phyloP scores from a whole-genome alignment of 2,797 vertebrate genomes.

The Epinephelus coioides region DNA sequence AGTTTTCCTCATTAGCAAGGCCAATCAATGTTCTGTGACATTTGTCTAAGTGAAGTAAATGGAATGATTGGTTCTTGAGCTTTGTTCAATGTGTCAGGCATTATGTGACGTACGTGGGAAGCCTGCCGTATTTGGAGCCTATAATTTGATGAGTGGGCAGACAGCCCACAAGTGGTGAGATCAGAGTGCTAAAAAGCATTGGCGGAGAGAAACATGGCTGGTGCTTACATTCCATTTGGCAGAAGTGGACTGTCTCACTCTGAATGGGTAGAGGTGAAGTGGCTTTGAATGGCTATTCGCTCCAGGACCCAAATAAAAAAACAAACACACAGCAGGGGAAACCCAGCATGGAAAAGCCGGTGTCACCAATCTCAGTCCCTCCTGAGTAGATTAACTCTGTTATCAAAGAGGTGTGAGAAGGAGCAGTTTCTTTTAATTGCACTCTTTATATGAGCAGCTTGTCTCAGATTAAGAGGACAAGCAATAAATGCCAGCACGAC shows the following conservation, averaged over 20 bases:
- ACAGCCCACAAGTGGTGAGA: conserved; percentile 81
- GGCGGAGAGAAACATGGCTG: conserved; percentile 77
- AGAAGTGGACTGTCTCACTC: conserved; percentile 82
- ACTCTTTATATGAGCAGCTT: conserved; percentile 80
- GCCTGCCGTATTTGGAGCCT: conserved; percentile 82
- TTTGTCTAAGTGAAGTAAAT: conserved; percentile 85
- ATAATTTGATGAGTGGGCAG: conserved; percentile 87
- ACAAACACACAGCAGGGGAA: conserved; percentile 74
- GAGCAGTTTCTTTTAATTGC: conserved; percentile 81
- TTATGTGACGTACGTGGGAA: conserved; percentile 84
- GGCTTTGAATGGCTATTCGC: conserved; percentile 79
- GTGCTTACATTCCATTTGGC: conserved; percentile 83
- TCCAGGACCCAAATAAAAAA: conserved; percentile 76
- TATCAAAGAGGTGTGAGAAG: conserved; percentile 81
- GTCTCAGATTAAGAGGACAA: conserved; percentile 83
- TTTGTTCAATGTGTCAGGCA: conserved; percentile 83
- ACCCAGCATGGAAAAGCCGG: conserved; percentile 70
- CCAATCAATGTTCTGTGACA: conserved; percentile 83
- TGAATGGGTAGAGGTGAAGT: conserved; percentile 81
- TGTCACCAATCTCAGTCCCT: conserved; percentile 75
- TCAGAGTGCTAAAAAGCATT: conserved; percentile 82
- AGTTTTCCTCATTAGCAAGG: conserved; percentile 81
- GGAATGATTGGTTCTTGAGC: conserved; percentile 82
- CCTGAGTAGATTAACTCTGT: conserved; percentile 81
- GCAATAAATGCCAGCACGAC: conserved; percentile 83